Percentiles rank a stretch among this genome's conserved stretches.
Evolutionary conservation across 2,797 vertebrate genomes (phyloP).

Genomic region (Ceryle rudis): DNA sequence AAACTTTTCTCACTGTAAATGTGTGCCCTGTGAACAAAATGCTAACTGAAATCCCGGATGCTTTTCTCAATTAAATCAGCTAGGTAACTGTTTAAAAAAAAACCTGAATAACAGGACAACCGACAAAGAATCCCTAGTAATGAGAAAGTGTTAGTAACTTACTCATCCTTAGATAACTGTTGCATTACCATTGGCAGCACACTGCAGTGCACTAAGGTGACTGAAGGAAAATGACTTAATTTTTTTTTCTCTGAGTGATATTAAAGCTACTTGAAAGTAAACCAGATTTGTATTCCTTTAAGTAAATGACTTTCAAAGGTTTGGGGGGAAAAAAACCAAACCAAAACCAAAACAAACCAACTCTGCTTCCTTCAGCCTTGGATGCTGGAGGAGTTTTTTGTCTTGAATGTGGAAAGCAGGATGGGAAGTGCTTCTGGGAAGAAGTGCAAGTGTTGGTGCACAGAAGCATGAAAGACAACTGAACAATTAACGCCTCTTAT

Average conservation of each 20-base stretch:
- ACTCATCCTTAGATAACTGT: neutral
- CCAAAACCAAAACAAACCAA: neutral
- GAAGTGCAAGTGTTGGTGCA: neutral
- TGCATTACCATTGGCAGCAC: neutral
- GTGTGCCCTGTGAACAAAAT: neutral
- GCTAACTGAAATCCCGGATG: neutral
- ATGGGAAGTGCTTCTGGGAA: neutral
- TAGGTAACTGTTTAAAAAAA: neutral
- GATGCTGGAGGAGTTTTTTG: neutral
- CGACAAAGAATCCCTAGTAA: neutral
- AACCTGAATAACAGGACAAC: neutral
- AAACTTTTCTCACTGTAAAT: neutral
- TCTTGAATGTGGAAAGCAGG: neutral
- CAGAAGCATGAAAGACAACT: fast-evolving
- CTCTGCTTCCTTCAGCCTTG: neutral
- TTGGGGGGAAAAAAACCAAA: neutral
- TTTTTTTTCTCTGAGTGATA: neutral
- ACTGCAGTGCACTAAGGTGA: neutral
- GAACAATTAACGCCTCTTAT: neutral
- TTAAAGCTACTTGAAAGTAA: neutral
- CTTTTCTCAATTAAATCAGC: neutral
- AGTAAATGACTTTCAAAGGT: neutral
- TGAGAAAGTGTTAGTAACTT: neutral
- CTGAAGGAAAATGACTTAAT: neutral
- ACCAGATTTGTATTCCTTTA: neutral